These are phyloP conservation scores for Gastrophysa polygoni DNA, from an alignment of 2,888 invertebrate species.

Conservation along the genomic window DNA sequence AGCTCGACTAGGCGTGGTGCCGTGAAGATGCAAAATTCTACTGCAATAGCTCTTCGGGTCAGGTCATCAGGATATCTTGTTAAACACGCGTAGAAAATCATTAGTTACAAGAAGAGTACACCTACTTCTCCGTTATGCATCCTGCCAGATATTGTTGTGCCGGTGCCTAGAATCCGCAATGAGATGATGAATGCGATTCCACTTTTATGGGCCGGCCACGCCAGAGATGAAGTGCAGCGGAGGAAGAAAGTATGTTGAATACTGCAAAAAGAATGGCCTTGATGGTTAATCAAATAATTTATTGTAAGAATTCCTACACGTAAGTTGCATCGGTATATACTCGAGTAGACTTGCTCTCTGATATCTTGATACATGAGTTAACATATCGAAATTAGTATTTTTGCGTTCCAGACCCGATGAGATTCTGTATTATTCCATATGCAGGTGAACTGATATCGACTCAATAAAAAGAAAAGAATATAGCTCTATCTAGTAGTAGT, in stretches of 20 bases:
- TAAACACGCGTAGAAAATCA: conserved; percentile 36
- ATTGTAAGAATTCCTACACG: too few species aligned
- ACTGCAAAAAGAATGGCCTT: background rate
- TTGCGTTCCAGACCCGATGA: too few species aligned
- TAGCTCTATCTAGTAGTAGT: too few species aligned
- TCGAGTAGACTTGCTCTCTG: too few species aligned
- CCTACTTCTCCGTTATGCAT: conserved; percentile 29
- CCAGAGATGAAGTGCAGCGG: background rate
- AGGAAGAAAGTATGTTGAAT: background rate
- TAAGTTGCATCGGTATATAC: background rate
- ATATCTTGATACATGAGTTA: too few species aligned
- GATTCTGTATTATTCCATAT: too few species aligned
- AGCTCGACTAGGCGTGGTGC: conserved; percentile 45
- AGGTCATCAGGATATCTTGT: conserved; percentile 37
- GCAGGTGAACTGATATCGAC: too few species aligned
- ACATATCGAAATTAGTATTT: too few species aligned
- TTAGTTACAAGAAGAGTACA: conserved; percentile 36
- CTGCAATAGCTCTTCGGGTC: conserved; percentile 34
- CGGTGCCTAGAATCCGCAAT: conserved; percentile 14
- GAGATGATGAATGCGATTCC: conserved; percentile 14
- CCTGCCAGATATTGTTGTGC: conserved; percentile 11
- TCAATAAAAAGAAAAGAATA: too few species aligned
- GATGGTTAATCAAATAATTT: background rate
- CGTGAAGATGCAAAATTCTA: conserved; percentile 40
- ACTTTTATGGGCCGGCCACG: background rate